Evolutionary conservation across 2,888 invertebrate genomes (phyloP), one percentile per base, ranked within the genome.

Genomic region (Eupithecia subumbrata): DNA sequence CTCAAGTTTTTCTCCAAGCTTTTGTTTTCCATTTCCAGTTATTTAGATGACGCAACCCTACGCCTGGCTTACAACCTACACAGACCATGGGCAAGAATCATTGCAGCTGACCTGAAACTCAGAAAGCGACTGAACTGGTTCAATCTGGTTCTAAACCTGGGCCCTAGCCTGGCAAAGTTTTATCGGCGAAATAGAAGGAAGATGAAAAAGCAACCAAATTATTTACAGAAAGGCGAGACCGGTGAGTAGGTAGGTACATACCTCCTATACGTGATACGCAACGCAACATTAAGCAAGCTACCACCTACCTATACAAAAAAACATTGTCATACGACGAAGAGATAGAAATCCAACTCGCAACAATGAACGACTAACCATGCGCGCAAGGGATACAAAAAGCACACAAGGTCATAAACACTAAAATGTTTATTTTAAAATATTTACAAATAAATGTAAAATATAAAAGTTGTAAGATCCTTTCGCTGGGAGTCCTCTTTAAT

Each of bases 61-160:
- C 85, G 87, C 1, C 84, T 78, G 12, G 92, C 90, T n/a, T 84
- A 82, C 25, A 82, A 81, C 30, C 84, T 88, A 2, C 81, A 82
- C 67, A 86, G 85, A 78, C 82, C 80, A 77, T 94, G 94, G 94
- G 80, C 83, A 22, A 82, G 86, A 30, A 92, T 94, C 68, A 94
- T 94, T 78, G 9, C 83, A 16, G 77, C 89, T 1, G 86, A 91
- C 77, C 89, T 80, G 77, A 86, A 79, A 69, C 82, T 94, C 18
- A 87, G 84, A 69, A 86, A 80, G 64, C 86, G 90, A 25, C 84
- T 94, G 1, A 90, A 91, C 76, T 84, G 84, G 66, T 93, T 93
- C 66, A 90, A 92, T 74, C 79, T 92, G 72, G 84, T 86, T 14
- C 79, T 89, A 22, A 88, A 83, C 79, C 77, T 91, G 34, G 94